A percentile compares a stretch with the other conserved stretches of the same genome.
Evolutionary conservation across 2,888 invertebrate genomes (phyloP).

Genomic region (Blastobasis lacticolella): DNA sequence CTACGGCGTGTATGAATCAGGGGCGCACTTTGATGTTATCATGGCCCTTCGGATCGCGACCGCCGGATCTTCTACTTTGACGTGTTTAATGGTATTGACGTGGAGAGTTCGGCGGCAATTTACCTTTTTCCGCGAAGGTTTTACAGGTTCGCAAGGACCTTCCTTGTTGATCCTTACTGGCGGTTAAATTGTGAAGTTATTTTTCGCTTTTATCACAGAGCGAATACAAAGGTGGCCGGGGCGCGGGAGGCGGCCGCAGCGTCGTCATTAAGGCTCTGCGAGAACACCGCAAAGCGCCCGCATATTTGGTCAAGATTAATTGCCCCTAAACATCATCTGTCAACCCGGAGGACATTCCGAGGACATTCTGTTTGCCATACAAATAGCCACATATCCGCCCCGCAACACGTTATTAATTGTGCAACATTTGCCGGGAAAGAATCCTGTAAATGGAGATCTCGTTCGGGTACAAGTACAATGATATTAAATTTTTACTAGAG

Average conservation of each 20-base stretch:
- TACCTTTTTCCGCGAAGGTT: too few species aligned
- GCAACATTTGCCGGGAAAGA: conserved; percentile 10
- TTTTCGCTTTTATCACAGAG: too few species aligned
- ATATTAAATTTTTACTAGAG: conserved; percentile 6
- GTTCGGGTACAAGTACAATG: neutral
- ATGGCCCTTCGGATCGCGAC: conserved; percentile 1
- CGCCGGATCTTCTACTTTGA: too few species aligned
- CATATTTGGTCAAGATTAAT: conserved; percentile 71
- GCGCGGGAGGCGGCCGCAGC: conserved; percentile 25
- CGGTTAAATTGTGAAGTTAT: too few species aligned
- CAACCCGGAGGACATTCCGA: conserved; percentile 52
- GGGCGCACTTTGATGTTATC: conserved; percentile 15
- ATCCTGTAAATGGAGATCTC: conserved; percentile 6
- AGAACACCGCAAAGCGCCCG: conserved; percentile 50
- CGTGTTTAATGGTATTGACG: too few species aligned
- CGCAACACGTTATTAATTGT: conserved; percentile 39
- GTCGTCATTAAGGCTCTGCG: conserved; percentile 44
- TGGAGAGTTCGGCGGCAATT: too few species aligned
- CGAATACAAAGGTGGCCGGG: neutral
- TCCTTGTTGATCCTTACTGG: too few species aligned
- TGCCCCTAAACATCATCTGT: conserved; percentile 65
- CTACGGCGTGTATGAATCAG: conserved; percentile 33
- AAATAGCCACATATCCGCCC: conserved; percentile 50
- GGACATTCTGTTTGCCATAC: conserved; percentile 58
- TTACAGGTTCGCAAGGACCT: too few species aligned